Evolutionary conservation across 2,797 vertebrate genomes (phyloP), one percentile per base, ranked within the genome.

Genomic region (Neosilurus mollespiculum): DNA sequence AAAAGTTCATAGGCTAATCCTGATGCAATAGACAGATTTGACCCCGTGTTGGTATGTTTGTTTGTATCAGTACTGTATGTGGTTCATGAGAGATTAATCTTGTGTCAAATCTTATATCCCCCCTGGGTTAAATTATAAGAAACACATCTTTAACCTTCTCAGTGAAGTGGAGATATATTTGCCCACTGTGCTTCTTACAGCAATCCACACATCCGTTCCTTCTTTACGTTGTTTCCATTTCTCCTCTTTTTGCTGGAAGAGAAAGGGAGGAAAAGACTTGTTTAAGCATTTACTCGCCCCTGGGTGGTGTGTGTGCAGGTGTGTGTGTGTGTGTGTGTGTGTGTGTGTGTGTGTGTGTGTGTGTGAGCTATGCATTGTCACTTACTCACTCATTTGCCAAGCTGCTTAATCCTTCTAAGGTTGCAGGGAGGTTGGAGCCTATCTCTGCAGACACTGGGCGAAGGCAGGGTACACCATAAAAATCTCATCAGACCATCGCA

Each of bases 311-410:
- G 71, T 51, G 77, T 84, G 58, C 20, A 15, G 6, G 34, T 24
- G 58, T 22, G 58, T 77, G 73, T 62, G 71, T 58, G 26, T 20
- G 71, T 56, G 73, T 58, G 61, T 62, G 61, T 62, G 61, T 62
- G 61, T 62, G 61, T 62, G 61, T 59, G 56, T 59, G 56, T 59
- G 56, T 16, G 78, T 72, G 81, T 73, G 80, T 83, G 82, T 84
- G 80, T 59, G n/a, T 72, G 56, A 43, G 69, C 61, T 85, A 65
- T 85, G 85, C 79, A 69, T 81, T 89, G n/a, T n/a, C n/a, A n/a
- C n/a, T n/a, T 6, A 43, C 37, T 43, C 37, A 43, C 37, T 43
- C 37, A 43, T 43, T 43, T 43, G 37, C 37, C 37, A 43, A 43
- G 37, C 37, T 2, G 37, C 37, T 43, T 43, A 43, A 43, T 43